Evolutionary conservation across 2,113 vertebrate species (phyloP), one percentile per base, ranked within the genome.

Genomic region (Poeciliopsis turrubarensis): DNA sequence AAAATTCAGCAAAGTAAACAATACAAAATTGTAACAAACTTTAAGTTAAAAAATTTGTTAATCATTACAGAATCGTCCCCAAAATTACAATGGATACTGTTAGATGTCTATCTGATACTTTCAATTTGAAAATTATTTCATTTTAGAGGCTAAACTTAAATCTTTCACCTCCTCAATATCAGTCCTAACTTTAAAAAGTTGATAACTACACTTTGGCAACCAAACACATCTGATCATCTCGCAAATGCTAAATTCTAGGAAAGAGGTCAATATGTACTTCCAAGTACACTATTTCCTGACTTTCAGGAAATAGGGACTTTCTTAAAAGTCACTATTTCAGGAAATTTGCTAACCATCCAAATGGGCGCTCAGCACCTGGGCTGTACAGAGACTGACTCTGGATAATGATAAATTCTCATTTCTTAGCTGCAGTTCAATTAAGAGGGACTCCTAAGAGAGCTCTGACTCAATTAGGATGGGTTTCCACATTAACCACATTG

Each of bases 351-450:
- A 29, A 34, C 68, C 30, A 22, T 77, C 76, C 70, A 68, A 84
- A 84, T 66, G 34, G 17, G 65, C 74, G 70, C 65, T 34, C 73
- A 78, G 69, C 9, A 73, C 78, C 64, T 41, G 77, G 57, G 78
- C 39, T 78, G 72, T 81, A 81, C 70, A 68, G 88, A 85, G 76
- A 86, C 85, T 22, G 69, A 80, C 78, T 87, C 82, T 26, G 73
- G 85, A 83, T 82, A 83, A 92, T 90, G 87, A 91, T 91, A 79
- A 74, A 81, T 68, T 87, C 84, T 89, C 86, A 83, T 87, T 89
- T 91, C 85, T 72, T 32, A 79, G 82, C 83, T 91, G 86, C 86
- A 65, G 86, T 80, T 90, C 87, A 91, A 93, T 92, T 90, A 92
- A 80, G 73, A 60, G 0, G 37, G 71, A 84, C 90, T 91, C 93